Base-by-base conservation (phyloP, 2,888 invertebrate genomes). In the Aelia acuminata region DNA sequence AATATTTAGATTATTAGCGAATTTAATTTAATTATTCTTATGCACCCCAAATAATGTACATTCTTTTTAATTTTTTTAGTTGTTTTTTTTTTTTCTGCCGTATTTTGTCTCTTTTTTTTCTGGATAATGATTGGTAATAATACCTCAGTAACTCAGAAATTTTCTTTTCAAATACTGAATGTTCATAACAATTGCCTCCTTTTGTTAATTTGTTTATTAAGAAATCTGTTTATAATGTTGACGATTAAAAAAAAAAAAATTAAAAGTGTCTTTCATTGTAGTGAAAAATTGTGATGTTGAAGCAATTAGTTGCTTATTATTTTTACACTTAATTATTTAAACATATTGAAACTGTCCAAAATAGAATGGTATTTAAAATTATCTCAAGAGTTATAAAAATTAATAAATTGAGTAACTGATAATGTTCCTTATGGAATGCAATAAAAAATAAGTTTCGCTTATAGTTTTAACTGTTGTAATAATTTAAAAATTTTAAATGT, bases 261-360 rank as follows among this genome's bases (percentile, higher is more conserved):
- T n/a, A n/a, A n/a, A 26, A 63, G 1, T 31, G 11, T 10, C n/a
- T 26, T 10, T 57, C 10, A 26, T 10, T 26, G 15, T 70, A 70
- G 1, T 35, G 63, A 70, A 70, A 70, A 70, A 70, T 57, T 70
- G 63, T 70, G 63, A 70, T 70, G 63, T 70, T 70, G 63, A 70
- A 70, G 63, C 35, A 35, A 70, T 57, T 70, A 70, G 31, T 70
- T 3, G 3, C 26, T 26, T 26, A 57, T 70, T 70, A 35, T 1
- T 5, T 26, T 26, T 35, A 35, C 18, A 35, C 18, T 18, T 70
- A 15, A 35, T 26, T 26, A 26, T 57, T 35, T n/a, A 22, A 10
- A n/a, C 2, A 2, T 20, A 50, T 57, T 15, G 15, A 1, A 57
- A 26, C 4, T 70, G 18, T 70, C 35, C 20, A 35, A 35, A 70